These are phyloP conservation scores for Corythornis vintsioides DNA, from an alignment of 2,113 vertebrate species.

Conservation along the genomic window DNA sequence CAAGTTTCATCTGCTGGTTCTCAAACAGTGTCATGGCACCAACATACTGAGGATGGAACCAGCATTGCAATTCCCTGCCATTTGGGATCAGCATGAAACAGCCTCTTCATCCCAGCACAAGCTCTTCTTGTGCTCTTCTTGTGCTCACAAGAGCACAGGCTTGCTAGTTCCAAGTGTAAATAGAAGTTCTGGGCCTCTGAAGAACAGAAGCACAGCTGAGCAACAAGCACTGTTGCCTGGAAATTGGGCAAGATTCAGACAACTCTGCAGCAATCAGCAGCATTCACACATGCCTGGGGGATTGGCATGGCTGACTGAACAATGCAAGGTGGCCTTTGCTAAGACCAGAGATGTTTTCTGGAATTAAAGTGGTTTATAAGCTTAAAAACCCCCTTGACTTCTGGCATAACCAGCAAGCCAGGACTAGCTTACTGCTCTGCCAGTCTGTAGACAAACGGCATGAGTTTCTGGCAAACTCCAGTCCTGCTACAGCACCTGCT, in stretches of 20 bases:
- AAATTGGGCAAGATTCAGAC: not conserved
- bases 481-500: not conserved
- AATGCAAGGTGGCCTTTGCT: not conserved
- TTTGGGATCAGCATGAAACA: not conserved
- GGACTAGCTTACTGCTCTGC: not conserved
- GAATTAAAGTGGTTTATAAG: not conserved
- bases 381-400: not conserved
- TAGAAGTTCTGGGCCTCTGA: fast-evolving
- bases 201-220: not conserved
- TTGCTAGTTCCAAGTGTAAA: not conserved
- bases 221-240: not conserved
- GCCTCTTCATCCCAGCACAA: not conserved
- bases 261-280: not conserved
- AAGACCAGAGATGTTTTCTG: not conserved
- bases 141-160: not conserved
- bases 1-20: not conserved
- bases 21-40: not conserved
- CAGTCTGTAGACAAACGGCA: not conserved
- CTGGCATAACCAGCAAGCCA: not conserved
- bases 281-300: not conserved
- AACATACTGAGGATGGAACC: not conserved
- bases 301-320: not conserved
- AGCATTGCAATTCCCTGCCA: not conserved
- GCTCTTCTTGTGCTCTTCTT: not conserved
- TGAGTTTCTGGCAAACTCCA: not conserved